A percentile compares a stretch with the other conserved stretches of the same genome.
These are phyloP conservation scores for Lepidiolamprologus cunningtoni DNA, from an alignment of 2,113 vertebrate species.

Conservation along the genomic window DNA sequence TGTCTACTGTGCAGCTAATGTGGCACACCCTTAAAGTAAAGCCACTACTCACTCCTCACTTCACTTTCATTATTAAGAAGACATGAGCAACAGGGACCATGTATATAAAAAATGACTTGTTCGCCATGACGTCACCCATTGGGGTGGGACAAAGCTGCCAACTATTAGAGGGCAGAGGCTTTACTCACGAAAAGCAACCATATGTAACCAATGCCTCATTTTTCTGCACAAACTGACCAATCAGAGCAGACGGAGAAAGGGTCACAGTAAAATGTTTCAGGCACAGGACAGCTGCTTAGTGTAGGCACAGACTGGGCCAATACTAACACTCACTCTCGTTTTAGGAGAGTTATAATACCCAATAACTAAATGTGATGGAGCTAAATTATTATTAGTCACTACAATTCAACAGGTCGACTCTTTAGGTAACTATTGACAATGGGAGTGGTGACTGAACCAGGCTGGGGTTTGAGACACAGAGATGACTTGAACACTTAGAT, in stretches of 20 bases:
- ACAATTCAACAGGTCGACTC: not conserved
- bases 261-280: not conserved
- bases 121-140: not conserved
- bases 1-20: not conserved
- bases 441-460: not conserved
- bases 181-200: not conserved
- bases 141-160: not conserved
- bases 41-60: not conserved
- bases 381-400: not conserved
- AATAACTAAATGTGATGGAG: not conserved
- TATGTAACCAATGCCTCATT: not conserved
- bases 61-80: not conserved
- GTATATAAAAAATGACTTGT: not conserved
- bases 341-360: not conserved
- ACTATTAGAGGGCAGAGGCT: not conserved
- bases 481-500: not conserved
- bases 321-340: not conserved
- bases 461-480: not conserved
- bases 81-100: not conserved
- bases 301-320: not conserved
- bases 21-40: not conserved
- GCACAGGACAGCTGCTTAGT: not conserved
- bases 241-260: not conserved
- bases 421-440: not conserved
- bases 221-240: not conserved